Evolutionary conservation across 2,797 vertebrate species (phyloP).

Genomic region (Arnoldichthys spilopterus): DNA sequence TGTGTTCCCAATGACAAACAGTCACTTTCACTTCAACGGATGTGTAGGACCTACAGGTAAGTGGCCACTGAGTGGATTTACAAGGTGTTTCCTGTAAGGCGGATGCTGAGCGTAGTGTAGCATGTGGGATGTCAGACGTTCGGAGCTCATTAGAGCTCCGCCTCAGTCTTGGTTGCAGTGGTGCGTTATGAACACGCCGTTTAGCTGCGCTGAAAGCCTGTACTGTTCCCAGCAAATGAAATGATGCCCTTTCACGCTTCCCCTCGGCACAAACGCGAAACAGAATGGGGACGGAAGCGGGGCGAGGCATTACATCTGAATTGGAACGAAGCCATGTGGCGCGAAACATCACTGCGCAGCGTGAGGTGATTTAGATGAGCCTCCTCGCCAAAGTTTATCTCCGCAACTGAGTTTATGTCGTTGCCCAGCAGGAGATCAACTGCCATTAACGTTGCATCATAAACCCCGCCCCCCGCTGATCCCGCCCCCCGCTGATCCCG

Average conservation of each 20-base stretch:
- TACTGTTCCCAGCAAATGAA: slow-evolving; percentile 13
- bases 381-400: neutral
- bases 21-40: no score
- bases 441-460: slow-evolving; percentile 28
- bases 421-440: slow-evolving; percentile 30
- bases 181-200: slow-evolving; percentile 13
- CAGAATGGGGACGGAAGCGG: slow-evolving; percentile 5
- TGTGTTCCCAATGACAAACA: no score
- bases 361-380: slow-evolving; percentile 22
- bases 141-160: neutral
- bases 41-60: neutral
- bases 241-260: slow-evolving; percentile 21
- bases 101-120: neutral
- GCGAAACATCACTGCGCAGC: neutral
- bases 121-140: neutral
- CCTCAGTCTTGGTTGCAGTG: neutral
- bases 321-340: slow-evolving; percentile 22
- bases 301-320: slow-evolving; percentile 20
- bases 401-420: slow-evolving; percentile 20
- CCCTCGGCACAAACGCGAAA: slow-evolving; percentile 8
- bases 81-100: no score
- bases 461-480: slow-evolving; percentile 18
- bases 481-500: neutral
- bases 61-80: neutral
- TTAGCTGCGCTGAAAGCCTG: slow-evolving; percentile 1